Evolutionary conservation across 1,140 invertebrate species (phyloP), one percentile per base, ranked within the genome.

Genomic region (Ips typographus): DNA sequence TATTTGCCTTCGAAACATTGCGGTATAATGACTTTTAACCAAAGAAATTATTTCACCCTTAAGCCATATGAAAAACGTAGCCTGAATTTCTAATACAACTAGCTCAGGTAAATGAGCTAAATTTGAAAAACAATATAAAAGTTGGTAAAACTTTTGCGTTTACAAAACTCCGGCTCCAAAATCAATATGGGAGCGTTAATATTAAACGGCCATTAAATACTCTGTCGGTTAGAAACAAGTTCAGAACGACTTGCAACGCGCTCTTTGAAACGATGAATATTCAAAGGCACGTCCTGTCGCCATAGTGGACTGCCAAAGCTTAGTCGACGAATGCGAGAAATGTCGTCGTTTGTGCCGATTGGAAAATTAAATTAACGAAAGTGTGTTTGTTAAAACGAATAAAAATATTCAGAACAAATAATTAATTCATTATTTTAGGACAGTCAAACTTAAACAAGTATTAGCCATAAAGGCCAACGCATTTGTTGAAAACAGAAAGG

Each of bases 181-280:
- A 69, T 69, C 67, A 56, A 69, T 69, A 69, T 38, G 51, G 40
- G 52, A 37, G 40, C 57, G 60, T 69, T 69, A 69, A 69, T 69
- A 69, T 69, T 69, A 69, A 69, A 69, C 67, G 67, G 60, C 60
- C 67, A 69, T 69, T 69, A 69, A 64, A 69, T 69, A 69, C 67
- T 64, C 44, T 49, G 49, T 69, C 59, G 60, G 67, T 56, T 64
- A 8, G 60, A 69, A 69, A 69, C 60, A 69, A 62, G 67, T 69
- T 69, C 63, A 63, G 60, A 69, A 69, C 60, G 60, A 69, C 59
- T 69, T 64, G 59, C 65, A 65, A 49, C 56, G 51, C 65, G 65
- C 70, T 61, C 65, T 58, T 64, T 60, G 47, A 68, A 61, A 65
- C 55, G 43, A 72, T 72, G 71, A 72, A 72, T 72, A 72, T 72